phyloP scores from a whole-genome alignment of 2,797 vertebrate genomes.

The Buceros bicornis region DNA sequence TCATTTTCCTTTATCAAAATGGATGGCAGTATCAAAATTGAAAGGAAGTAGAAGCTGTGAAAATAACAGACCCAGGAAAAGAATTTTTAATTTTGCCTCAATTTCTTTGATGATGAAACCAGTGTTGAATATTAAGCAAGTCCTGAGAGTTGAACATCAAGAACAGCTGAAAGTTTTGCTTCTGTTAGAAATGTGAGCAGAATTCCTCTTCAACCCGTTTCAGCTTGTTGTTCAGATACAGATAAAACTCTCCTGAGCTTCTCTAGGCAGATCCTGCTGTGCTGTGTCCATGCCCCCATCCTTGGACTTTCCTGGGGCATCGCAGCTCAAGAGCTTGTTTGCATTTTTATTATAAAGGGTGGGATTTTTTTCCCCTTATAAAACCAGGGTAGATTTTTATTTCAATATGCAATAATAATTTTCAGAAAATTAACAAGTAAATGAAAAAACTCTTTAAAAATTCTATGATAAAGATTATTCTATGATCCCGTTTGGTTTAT shows the following conservation, averaged over 20 bases:
- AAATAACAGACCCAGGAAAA: conserved; percentile 73
- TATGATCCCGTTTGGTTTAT: background rate
- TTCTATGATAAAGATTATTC: background rate
- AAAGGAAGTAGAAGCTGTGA: conserved; percentile 72
- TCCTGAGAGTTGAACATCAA: conserved; percentile 44
- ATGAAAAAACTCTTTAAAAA: background rate
- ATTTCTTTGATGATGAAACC: conserved; percentile 74
- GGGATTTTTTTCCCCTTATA: background rate
- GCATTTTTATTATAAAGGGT: background rate
- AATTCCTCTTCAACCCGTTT: conserved; percentile 15
- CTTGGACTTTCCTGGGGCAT: background rate
- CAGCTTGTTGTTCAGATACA: background rate
- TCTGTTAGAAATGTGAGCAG: conserved; percentile 57
- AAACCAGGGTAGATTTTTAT: background rate
- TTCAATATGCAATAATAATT: background rate
- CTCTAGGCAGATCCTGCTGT: background rate
- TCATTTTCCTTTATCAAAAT: conserved; percentile 75
- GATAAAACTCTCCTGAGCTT: background rate
- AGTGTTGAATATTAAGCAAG: conserved; percentile 67
- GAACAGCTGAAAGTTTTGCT: conserved; percentile 59
- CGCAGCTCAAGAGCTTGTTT: background rate
- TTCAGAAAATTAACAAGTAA: background rate
- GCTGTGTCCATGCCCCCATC: background rate
- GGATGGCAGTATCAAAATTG: conserved; percentile 65
- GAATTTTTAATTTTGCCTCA: conserved; percentile 74